Evolutionary conservation across 2,113 vertebrate genomes (phyloP).

Genomic region (Stomatorhinus ivindoensis): DNA sequence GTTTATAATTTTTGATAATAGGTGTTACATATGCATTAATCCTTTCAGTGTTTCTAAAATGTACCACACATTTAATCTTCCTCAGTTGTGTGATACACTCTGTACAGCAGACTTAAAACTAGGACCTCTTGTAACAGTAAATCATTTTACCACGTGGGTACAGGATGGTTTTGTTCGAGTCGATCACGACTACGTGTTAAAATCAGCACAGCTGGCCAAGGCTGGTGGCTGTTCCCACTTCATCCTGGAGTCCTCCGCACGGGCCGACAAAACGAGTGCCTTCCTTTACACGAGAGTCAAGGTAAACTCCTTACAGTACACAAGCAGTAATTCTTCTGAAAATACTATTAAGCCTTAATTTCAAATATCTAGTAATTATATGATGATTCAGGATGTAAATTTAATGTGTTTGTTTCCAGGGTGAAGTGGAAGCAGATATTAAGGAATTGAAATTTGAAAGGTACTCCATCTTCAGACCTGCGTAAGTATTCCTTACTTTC

Average conservation of each 20-base stretch:
- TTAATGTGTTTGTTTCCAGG: slow-evolving; percentile 54
- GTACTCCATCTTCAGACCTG: slow-evolving; percentile 73
- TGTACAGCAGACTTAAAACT: neutral
- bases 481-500: slow-evolving; percentile 60
- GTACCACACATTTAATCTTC: neutral
- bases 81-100: neutral
- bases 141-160: slow-evolving; percentile 1
- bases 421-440: slow-evolving; percentile 71
- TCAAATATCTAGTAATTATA: neutral
- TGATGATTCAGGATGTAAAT: neutral
- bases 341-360: neutral
- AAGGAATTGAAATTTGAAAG: slow-evolving; percentile 65
- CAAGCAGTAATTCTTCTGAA: neutral
- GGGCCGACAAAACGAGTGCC: slow-evolving; percentile 69
- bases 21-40: neutral
- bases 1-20: neutral
- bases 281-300: slow-evolving; percentile 85
- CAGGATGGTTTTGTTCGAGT: slow-evolving; percentile 84
- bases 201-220: slow-evolving; percentile 79
- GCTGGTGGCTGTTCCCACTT: slow-evolving; percentile 83
- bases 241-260: slow-evolving; percentile 73
- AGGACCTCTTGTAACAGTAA: neutral
- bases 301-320: slow-evolving; percentile 47
- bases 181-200: slow-evolving; percentile 82
- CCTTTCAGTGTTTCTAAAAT: neutral